phyloP scores from a whole-genome alignment of 2,797 vertebrate genomes.

The Somateria mollissima region DNA sequence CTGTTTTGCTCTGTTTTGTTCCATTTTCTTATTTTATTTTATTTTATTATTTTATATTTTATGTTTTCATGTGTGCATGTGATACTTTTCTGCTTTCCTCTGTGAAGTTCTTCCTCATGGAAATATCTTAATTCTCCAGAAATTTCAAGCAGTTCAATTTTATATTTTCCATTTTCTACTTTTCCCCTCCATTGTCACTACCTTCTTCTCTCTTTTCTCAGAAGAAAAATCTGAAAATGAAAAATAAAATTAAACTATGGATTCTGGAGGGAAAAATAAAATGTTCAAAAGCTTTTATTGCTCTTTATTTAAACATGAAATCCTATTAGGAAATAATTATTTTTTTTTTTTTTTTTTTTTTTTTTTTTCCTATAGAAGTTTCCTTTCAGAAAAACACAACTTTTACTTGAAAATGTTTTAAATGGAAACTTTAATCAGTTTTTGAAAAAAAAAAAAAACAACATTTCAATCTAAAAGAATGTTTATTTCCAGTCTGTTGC shows the following conservation, averaged over 20 bases:
- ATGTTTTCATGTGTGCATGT: neutral
- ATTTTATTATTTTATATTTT: too few relatives aligned
- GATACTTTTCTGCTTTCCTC: neutral
- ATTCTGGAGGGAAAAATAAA: neutral
- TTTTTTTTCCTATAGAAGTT: neutral
- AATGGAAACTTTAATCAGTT: neutral
- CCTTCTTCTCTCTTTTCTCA: neutral
- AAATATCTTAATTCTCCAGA: neutral
- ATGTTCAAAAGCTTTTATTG: neutral
- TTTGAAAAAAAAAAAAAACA: neutral
- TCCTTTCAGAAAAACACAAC: neutral
- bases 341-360: neutral
- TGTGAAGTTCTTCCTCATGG: neutral
- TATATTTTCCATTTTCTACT: neutral
- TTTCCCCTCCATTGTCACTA: neutral
- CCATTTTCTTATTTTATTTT: too few relatives aligned
- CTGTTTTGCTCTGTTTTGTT: too few relatives aligned
- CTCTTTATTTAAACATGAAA: slow-evolving; percentile 33
- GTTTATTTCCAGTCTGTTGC: slow-evolving; percentile 32
- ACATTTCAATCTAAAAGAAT: neutral
- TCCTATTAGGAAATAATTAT: slow-evolving; percentile 24
- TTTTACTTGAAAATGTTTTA: neutral
- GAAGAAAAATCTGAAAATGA: neutral
- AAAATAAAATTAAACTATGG: neutral
- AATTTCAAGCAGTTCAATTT: neutral